A percentile compares a stretch with the other conserved stretches of the same genome.
Evolutionary conservation across 2,888 invertebrate species (phyloP).

Genomic region (Pachliopta kotzebuea): DNA sequence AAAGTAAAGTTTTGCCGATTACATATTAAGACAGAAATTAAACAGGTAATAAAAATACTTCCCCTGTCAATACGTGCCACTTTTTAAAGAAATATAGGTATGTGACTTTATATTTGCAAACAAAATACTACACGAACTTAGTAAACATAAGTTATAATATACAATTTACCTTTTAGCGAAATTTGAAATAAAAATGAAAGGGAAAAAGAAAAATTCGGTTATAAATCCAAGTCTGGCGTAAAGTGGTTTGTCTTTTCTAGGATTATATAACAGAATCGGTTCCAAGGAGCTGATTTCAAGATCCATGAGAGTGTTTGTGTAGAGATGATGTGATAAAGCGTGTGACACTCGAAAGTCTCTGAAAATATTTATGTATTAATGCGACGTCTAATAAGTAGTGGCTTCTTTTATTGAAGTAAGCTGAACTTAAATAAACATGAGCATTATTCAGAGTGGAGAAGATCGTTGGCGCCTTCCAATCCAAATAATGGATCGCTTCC

Average conservation of each 20-base stretch:
- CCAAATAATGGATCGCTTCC: no score
- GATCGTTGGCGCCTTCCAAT: no score
- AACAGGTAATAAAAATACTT: no score
- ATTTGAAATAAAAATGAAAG: conserved; percentile 55
- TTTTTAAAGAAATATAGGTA: no score
- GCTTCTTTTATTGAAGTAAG: not conserved
- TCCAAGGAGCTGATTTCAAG: conserved; percentile 85
- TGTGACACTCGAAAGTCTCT: conserved; percentile 89
- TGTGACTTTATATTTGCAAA: no score
- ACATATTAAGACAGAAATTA: no score
- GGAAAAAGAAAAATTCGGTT: conserved; percentile 65
- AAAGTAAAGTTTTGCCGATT: no score
- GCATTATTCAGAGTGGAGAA: not conserved
- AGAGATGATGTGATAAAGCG: conserved; percentile 88
- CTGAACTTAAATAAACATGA: not conserved
- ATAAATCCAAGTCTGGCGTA: conserved; percentile 74
- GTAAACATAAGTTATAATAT: not conserved
- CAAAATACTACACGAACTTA: not conserved
- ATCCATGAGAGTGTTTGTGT: conserved; percentile 88
- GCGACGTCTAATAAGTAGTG: not conserved
- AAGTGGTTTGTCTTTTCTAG: conserved; percentile 76
- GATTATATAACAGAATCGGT: conserved; percentile 84
- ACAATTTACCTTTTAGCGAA: conserved; percentile 62
- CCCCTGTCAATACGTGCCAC: no score
- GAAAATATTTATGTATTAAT: conserved; percentile 42